phyloP scores from a whole-genome alignment of 2,797 vertebrate species.

The Enteromius fasciolatus region DNA sequence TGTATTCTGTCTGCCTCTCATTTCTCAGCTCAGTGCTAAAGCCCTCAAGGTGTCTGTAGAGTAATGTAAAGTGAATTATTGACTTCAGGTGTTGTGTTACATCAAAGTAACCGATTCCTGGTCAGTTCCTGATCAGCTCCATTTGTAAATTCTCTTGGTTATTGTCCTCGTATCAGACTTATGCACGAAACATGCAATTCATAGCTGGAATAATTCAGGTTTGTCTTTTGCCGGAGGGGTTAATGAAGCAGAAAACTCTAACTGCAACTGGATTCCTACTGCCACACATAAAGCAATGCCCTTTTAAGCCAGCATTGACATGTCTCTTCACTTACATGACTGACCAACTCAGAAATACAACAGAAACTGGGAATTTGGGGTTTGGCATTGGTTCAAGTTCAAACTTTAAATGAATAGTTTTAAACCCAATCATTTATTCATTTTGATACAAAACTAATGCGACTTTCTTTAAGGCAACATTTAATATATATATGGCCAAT shows the following conservation, averaged over 20 bases:
- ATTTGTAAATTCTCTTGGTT: neutral
- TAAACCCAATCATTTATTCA: neutral
- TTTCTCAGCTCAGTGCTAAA: constrained; percentile 44
- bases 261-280: neutral
- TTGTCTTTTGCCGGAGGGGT: neutral
- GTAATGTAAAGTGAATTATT: constrained; percentile 46
- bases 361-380: neutral
- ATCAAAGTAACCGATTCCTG: constrained; percentile 35
- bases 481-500: neutral
- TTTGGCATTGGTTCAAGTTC: neutral
- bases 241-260: neutral
- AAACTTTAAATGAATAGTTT: neutral
- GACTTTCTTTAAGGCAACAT: neutral
- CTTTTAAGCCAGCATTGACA: neutral
- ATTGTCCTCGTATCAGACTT: neutral
- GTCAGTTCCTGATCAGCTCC: constrained; percentile 1
- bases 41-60: constrained; percentile 54
- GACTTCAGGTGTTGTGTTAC: constrained; percentile 35
- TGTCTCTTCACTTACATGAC: neutral
- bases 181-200: neutral
- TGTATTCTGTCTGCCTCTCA: constrained; percentile 64
- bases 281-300: neutral
- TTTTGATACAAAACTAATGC: too few species aligned
- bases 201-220: neutral
- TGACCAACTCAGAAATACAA: neutral